Percentiles rank a stretch among this genome's conserved stretches.
phyloP scores from a whole-genome alignment of 2,888 invertebrate genomes.

The Pimpla rufipes region DNA sequence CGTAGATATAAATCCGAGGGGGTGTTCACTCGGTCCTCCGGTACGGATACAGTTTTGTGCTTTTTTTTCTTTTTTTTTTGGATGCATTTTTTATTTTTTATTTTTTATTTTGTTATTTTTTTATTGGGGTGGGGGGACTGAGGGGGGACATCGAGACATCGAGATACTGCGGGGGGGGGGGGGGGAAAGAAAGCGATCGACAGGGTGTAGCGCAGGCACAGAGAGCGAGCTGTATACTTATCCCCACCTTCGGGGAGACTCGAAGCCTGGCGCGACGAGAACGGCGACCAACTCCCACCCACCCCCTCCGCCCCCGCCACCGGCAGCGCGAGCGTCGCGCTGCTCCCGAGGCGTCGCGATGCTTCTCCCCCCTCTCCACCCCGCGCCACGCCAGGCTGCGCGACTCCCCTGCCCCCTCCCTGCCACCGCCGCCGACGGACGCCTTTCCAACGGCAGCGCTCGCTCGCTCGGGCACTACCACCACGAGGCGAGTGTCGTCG shows the following conservation, averaged over 20 bases:
- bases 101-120: constrained; percentile 10
- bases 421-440: too few species aligned
- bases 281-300: constrained; percentile 66
- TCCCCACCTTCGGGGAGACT: constrained; percentile 52
- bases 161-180: constrained; percentile 4
- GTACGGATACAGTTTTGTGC: constrained; percentile 28
- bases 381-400: constrained; percentile 48
- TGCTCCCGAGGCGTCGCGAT: constrained; percentile 71
- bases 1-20: constrained; percentile 12
- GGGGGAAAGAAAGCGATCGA: constrained; percentile 34
- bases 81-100: too few species aligned
- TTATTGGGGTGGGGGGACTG: neutral
- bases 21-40: neutral
- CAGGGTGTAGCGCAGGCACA: neutral
- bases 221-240: constrained; percentile 64
- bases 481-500: constrained; percentile 76
- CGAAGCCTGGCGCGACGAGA: constrained; percentile 53
- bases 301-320: constrained; percentile 64
- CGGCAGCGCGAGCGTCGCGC: constrained; percentile 62
- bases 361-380: constrained; percentile 65
- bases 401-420: too few species aligned
- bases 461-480: constrained; percentile 72
- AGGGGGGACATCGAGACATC: neutral
- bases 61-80: constrained; percentile 16
- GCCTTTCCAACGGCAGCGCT: constrained; percentile 66